A percentile compares a stretch with the other conserved stretches of the same genome.
phyloP scores from a whole-genome alignment of 2,797 vertebrate genomes.

The Dallia pectoralis region DNA sequence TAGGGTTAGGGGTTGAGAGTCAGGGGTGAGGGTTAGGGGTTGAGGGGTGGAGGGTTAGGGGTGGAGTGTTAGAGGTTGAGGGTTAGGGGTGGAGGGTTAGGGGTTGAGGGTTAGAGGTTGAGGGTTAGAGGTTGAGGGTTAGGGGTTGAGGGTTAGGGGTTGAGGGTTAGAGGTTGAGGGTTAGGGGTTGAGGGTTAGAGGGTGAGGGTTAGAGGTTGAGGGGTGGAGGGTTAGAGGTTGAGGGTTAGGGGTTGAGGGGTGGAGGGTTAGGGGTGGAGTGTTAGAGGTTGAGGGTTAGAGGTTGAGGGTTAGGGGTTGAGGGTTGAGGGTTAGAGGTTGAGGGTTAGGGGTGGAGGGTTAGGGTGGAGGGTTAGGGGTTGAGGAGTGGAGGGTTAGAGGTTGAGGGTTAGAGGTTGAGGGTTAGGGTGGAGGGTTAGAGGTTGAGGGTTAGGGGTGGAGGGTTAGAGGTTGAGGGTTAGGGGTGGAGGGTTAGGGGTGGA shows the following conservation, averaged over 20 bases:
- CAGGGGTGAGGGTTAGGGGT: neutral
- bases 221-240: neutral
- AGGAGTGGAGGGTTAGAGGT: neutral
- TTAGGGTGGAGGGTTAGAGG: neutral
- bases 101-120: too few relatives aligned
- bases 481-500: neutral
- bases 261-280: neutral
- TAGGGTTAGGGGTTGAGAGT: neutral
- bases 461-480: neutral
- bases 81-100: neutral
- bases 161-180: neutral
- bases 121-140: neutral
- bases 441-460: neutral
- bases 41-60: neutral
- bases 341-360: neutral
- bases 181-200: neutral
- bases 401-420: neutral
- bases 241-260: neutral
- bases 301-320: conserved; percentile 68
- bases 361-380: neutral
- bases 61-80: neutral
- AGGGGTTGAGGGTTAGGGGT: neutral
- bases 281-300: neutral
- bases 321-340: neutral
- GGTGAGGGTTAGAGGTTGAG: neutral